These are phyloP conservation scores for Axea sp. DNA, from an alignment of 2,888 invertebrate genomes.

Conservation along the genomic window DNA sequence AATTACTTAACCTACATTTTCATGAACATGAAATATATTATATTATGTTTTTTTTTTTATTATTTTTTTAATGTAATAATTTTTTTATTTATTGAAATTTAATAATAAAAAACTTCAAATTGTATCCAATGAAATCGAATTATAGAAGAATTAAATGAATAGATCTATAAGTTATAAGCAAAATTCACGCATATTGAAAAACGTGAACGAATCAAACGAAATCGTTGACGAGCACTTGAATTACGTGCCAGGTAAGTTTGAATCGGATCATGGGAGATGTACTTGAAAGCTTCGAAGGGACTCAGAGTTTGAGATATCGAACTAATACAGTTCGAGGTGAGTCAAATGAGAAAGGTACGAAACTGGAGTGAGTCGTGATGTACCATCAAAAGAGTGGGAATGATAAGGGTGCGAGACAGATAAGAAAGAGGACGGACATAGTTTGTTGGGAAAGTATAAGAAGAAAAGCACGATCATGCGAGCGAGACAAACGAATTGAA, in stretches of 20 bases:
- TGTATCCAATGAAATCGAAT: too few relatives aligned
- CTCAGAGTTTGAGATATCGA: conserved; percentile 7
- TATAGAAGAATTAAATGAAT: too few relatives aligned
- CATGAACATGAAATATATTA: too few relatives aligned
- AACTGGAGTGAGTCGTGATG: conserved; percentile 20
- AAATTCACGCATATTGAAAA: too few relatives aligned
- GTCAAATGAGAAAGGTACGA: conserved; percentile 24
- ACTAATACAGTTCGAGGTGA: conserved; percentile 18
- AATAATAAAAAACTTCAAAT: too few relatives aligned
- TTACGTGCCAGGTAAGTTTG: conserved; percentile 4
- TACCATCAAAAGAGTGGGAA: conserved; percentile 5
- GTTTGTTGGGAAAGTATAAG: conserved; percentile 24
- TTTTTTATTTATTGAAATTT: too few relatives aligned
- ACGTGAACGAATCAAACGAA: too few relatives aligned
- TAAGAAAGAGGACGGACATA: conserved; percentile 18
- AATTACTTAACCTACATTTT: too few relatives aligned
- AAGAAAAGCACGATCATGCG: conserved; percentile 27
- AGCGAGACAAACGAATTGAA: conserved; percentile 26
- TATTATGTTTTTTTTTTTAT: too few relatives aligned
- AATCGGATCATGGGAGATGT: conserved; percentile 24
- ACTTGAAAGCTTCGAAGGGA: conserved; percentile 11
- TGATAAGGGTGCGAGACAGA: conserved; percentile 4
- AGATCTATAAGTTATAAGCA: too few relatives aligned
- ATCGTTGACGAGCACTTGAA: neutral
- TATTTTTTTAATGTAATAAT: too few relatives aligned